Evolutionary conservation across 1,140 invertebrate species (phyloP).

Genomic region (Bemisia tabaci): DNA sequence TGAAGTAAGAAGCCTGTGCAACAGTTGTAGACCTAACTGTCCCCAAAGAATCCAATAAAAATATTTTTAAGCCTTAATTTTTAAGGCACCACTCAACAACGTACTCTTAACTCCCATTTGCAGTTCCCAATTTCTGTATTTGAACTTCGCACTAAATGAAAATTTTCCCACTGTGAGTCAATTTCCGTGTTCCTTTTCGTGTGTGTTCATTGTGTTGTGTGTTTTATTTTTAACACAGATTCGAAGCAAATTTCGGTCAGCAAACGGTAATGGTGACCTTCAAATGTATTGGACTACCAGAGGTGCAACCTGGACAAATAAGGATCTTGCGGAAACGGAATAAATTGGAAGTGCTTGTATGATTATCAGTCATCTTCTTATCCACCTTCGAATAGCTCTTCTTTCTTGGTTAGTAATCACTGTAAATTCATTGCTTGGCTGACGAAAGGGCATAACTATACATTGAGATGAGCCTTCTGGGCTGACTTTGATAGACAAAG

Average conservation of each 20-base stretch:
- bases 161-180: too few relatives aligned
- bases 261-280: conserved; percentile 63
- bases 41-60: too few relatives aligned
- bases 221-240: conserved; percentile 40
- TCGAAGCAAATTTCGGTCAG: conserved; percentile 68
- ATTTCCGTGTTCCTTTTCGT: too few relatives aligned
- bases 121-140: too few relatives aligned
- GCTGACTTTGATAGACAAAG: background rate
- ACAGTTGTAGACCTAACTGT: too few relatives aligned
- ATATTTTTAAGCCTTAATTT: too few relatives aligned
- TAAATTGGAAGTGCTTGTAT: conserved; percentile 66
- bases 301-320: conserved; percentile 48
- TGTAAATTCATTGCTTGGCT: background rate
- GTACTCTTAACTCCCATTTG: too few relatives aligned
- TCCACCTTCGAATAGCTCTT: background rate
- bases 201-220: too few relatives aligned
- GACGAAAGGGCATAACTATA: background rate
- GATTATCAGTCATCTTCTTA: conserved; percentile 24
- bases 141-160: too few relatives aligned
- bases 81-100: too few relatives aligned
- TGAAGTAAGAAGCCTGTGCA: too few relatives aligned
- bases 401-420: background rate
- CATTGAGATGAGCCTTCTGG: background rate
- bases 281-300: conserved; percentile 52
- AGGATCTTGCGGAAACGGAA: conserved; percentile 57